Evolutionary conservation across 2,113 vertebrate genomes (phyloP).

Genomic region (Lasiurus cinereus): DNA sequence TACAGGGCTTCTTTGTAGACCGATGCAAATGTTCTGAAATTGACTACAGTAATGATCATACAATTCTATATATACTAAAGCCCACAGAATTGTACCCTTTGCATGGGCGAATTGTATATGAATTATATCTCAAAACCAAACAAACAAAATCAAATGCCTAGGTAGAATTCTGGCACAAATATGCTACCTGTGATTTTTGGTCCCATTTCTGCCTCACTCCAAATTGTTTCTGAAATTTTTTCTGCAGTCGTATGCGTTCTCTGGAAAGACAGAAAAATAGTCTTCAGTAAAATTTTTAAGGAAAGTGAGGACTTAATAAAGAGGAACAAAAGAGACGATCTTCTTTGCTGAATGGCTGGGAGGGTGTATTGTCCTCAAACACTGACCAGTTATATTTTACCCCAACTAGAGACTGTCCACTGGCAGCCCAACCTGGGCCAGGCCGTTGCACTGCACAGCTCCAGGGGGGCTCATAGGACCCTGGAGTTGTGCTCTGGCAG

Average conservation of each 20-base stretch:
- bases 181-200: slow-evolving; percentile 97
- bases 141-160: background rate
- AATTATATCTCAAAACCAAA: background rate
- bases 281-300: background rate
- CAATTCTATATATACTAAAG: background rate
- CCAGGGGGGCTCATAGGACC: too few relatives aligned
- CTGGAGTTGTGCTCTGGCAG: too few relatives aligned
- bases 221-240: slow-evolving; percentile 99
- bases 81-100: background rate
- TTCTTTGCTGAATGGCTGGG: too few relatives aligned
- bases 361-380: accelerated
- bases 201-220: slow-evolving; percentile 99
- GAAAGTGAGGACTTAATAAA: background rate
- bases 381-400: background rate
- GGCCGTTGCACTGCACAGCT: background rate
- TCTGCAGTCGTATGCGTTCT: slow-evolving; percentile 97
- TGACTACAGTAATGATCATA: accelerated
- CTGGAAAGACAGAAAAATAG: slow-evolving; percentile 82
- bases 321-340: background rate
- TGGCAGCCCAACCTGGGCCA: background rate
- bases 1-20: background rate
- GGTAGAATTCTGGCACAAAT: background rate
- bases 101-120: background rate
- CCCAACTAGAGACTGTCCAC: too few relatives aligned
- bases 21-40: background rate